Evolutionary conservation across 92 coral and sea anemone species (phyloP).

Genomic region (Blastomussa wellsi): DNA sequence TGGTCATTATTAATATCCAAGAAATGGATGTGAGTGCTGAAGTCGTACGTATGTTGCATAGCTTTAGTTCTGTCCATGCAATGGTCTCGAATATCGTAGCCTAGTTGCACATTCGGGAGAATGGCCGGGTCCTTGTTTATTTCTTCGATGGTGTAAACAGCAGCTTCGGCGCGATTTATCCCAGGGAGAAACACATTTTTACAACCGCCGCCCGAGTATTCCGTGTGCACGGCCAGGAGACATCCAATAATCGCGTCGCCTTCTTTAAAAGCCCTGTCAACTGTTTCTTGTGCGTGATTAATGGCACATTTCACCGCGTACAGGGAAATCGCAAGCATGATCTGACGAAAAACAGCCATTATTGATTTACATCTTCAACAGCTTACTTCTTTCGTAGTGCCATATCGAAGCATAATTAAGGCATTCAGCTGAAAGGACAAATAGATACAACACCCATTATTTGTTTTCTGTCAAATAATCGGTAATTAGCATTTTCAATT

Average conservation of each 20-base stretch:
- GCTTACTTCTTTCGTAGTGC: background rate
- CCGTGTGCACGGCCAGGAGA: slow-evolving; percentile 62
- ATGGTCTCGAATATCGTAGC: slow-evolving; percentile 85
- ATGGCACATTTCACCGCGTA: background rate
- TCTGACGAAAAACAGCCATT: background rate
- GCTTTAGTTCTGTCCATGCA: slow-evolving; percentile 70
- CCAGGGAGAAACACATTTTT: slow-evolving; percentile 58
- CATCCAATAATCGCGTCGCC: slow-evolving; percentile 73
- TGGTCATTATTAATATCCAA: slow-evolving; percentile 18
- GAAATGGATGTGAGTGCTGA: slow-evolving; percentile 48
- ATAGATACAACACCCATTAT: background rate
- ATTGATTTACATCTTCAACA: background rate
- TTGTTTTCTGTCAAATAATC: background rate
- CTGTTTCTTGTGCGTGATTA: background rate
- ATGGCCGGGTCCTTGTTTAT: slow-evolving; percentile 67
- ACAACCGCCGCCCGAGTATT: slow-evolving; percentile 37
- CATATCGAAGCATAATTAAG: background rate
- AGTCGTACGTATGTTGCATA: slow-evolving; percentile 70
- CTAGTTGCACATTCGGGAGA: slow-evolving; percentile 66
- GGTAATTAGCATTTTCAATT: slow-evolving; percentile 11
- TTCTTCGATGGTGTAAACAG: slow-evolving; percentile 60
- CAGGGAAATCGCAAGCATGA: background rate
- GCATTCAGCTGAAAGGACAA: background rate
- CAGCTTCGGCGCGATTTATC: slow-evolving; percentile 69
- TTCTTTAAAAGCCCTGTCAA: slow-evolving; percentile 55